Percentiles rank a stretch among this genome's conserved stretches.
phyloP scores from a whole-genome alignment of 2,113 vertebrate species.

The Cervus canadensis region DNA sequence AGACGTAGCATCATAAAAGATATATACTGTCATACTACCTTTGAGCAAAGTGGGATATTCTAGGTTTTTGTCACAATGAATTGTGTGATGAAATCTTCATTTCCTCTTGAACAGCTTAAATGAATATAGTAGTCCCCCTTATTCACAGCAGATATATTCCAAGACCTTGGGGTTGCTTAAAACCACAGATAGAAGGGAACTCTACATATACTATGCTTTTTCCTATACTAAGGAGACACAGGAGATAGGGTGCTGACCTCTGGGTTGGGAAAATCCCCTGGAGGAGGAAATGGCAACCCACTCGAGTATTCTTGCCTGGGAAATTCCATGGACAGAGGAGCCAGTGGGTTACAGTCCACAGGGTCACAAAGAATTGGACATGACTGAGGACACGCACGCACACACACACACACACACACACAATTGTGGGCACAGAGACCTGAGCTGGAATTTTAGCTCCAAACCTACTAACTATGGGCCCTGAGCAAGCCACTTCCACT shows the following conservation, averaged over 20 bases:
- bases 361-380: neutral
- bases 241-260: neutral
- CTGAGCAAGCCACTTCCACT: neutral
- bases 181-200: neutral
- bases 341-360: neutral
- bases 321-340: neutral
- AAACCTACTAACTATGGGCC: rapidly evolving
- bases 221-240: neutral
- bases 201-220: neutral
- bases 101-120: neutral
- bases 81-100: neutral
- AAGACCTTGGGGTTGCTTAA: neutral
- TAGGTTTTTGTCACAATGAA: neutral
- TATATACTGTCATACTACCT: neutral
- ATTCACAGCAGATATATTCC: neutral
- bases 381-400: neutral
- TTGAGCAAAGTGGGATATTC: neutral
- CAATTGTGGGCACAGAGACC: neutral
- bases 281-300: neutral
- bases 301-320: neutral
- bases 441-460: neutral
- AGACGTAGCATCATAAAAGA: neutral
- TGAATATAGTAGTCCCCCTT: neutral
- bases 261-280: neutral
- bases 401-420: neutral